A percentile compares a stretch with the other conserved stretches of the same genome.
These are phyloP conservation scores for Pocota personata DNA, from an alignment of 2,888 invertebrate genomes.

Conservation along the genomic window DNA sequence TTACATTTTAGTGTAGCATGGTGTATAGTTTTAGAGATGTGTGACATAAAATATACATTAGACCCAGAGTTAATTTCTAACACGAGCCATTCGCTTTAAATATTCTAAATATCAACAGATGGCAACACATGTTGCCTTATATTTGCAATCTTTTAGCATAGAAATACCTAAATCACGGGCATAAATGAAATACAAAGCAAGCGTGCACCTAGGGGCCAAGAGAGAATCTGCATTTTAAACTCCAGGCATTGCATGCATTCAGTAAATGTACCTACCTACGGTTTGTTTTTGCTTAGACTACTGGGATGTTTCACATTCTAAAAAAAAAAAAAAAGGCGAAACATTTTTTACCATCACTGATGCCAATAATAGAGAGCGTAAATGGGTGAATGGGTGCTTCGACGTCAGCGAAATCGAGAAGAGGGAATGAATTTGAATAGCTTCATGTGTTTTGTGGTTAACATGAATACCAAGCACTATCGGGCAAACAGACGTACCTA, in stretches of 20 bases:
- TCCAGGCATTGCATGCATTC: not conserved
- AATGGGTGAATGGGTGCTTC: not conserved
- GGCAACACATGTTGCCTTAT: not conserved
- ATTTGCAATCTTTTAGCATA: not conserved
- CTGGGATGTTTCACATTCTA: not conserved
- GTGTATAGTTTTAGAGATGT: not conserved
- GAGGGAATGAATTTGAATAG: conserved; percentile 11
- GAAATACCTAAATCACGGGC: no score
- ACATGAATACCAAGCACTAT: conserved; percentile 27
- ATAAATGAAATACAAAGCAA: no score
- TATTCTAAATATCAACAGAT: conserved; percentile 4
- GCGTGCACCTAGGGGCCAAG: no score
- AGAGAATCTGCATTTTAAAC: not conserved
- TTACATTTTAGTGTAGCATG: conserved; percentile 20
- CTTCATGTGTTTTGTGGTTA: conserved; percentile 25
- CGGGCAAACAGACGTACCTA: conserved; percentile 19
- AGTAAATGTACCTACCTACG: not conserved
- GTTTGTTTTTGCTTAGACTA: not conserved
- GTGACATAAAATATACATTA: not conserved
- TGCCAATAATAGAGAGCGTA: not conserved
- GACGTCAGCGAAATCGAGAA: conserved; percentile 17
- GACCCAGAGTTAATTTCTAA: not conserved
- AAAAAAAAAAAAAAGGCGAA: not conserved
- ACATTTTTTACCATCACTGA: not conserved
- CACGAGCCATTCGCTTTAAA: not conserved